These are phyloP conservation scores for Monarcha castaneiventris DNA, from an alignment of 2,113 vertebrate genomes.

Conservation along the genomic window DNA sequence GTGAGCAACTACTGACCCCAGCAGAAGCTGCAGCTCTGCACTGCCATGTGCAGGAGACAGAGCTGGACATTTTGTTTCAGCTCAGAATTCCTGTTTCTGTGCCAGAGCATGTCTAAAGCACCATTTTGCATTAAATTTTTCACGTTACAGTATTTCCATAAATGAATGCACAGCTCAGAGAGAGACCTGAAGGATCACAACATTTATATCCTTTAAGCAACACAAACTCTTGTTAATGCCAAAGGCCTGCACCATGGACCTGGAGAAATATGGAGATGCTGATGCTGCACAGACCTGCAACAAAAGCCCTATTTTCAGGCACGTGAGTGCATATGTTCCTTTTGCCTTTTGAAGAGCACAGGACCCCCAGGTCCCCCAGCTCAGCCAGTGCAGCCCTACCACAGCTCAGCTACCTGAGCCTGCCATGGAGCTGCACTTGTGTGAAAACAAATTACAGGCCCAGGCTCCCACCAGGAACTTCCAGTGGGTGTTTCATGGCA, in stretches of 20 bases:
- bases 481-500: background rate
- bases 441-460: background rate
- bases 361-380: background rate
- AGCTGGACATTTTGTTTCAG: background rate
- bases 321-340: accelerated
- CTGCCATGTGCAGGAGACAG: background rate
- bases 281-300: background rate
- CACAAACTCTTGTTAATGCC: background rate
- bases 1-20: background rate
- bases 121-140: background rate
- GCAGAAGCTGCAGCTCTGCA: background rate
- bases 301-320: background rate
- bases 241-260: background rate
- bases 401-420: background rate
- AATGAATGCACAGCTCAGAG: background rate
- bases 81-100: background rate
- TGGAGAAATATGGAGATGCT: background rate
- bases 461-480: background rate
- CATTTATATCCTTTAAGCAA: background rate
- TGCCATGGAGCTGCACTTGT: background rate
- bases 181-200: background rate
- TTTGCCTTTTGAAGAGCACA: background rate
- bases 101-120: background rate
- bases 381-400: background rate
- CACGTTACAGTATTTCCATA: background rate